Percentiles rank a stretch among this genome's conserved stretches.
Evolutionary conservation across 1,140 invertebrate genomes (phyloP).

Genomic region (Drosophila bocqueti): DNA sequence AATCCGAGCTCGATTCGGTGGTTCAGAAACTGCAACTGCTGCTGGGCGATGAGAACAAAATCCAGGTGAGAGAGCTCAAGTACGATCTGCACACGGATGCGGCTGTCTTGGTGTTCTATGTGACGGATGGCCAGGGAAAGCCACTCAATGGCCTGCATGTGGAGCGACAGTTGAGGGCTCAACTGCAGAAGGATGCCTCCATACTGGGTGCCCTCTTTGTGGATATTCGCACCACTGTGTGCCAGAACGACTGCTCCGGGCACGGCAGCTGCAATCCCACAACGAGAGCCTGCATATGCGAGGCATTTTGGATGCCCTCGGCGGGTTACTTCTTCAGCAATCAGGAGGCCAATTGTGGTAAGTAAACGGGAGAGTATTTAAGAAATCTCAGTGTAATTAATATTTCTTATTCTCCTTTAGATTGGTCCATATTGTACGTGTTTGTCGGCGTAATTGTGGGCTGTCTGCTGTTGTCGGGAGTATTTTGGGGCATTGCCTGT

Average conservation of each 20-base stretch:
- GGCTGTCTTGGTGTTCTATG: slow-evolving; percentile 88
- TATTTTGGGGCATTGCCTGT: slow-evolving; percentile 90
- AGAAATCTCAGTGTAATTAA: neutral
- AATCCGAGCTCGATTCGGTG: slow-evolving; percentile 86
- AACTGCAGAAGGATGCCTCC: slow-evolving; percentile 89
- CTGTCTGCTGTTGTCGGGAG: slow-evolving; percentile 88
- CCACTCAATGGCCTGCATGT: slow-evolving; percentile 87
- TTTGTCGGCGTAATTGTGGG: slow-evolving; percentile 90
- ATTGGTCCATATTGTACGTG: slow-evolving; percentile 96
- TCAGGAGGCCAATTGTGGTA: slow-evolving; percentile 87
- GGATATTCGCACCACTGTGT: slow-evolving; percentile 92
- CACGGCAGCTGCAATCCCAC: slow-evolving; percentile 95
- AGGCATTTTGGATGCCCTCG: slow-evolving; percentile 98
- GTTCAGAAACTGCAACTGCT: slow-evolving; percentile 86
- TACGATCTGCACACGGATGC: slow-evolving; percentile 88
- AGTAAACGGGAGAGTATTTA: neutral
- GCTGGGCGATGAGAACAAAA: slow-evolving; percentile 89
- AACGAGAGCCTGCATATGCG: slow-evolving; percentile 94
- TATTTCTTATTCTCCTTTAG: slow-evolving; percentile 85
- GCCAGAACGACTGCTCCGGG: slow-evolving; percentile 96
- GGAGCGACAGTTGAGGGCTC: slow-evolving; percentile 88
- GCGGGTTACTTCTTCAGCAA: slow-evolving; percentile 86
- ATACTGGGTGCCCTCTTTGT: slow-evolving; percentile 91
- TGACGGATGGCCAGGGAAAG: slow-evolving; percentile 85
- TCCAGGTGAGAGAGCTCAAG: slow-evolving; percentile 88